Conservation (phyloP, 2,888 invertebrate genomes). For the Drosophila koepferae region DNA sequence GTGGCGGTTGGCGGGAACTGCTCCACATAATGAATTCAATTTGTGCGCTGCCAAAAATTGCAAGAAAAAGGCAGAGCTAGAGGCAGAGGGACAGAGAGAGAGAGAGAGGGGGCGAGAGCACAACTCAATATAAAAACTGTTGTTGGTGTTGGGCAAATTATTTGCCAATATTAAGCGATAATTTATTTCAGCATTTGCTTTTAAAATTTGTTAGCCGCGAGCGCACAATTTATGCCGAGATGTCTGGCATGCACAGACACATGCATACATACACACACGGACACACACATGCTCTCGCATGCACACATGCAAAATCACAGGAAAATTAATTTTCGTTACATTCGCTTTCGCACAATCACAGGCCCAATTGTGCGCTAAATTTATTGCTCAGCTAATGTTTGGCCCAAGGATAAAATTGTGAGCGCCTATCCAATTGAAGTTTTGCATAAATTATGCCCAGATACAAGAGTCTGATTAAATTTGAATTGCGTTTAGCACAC, state of each 20-base stretch:
- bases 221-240: constrained; percentile 65
- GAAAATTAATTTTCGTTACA: constrained; percentile 78
- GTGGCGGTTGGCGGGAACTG: constrained; percentile 14
- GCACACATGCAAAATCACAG: constrained; percentile 67
- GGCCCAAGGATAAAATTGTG: constrained; percentile 65
- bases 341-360: constrained; percentile 64
- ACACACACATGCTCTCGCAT: constrained; percentile 14
- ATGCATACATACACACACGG: not conserved
- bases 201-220: constrained; percentile 69
- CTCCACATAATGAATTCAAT: constrained; percentile 69
- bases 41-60: constrained; percentile 51
- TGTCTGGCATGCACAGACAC: constrained; percentile 3
- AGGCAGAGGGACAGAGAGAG: not conserved
- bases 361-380: constrained; percentile 74
- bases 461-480: constrained; percentile 57
- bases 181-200: constrained; percentile 73
- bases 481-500: constrained; percentile 46
- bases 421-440: constrained; percentile 36
- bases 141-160: constrained; percentile 55
- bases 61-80: constrained; percentile 33
- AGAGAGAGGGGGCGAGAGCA: not conserved
- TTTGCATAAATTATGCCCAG: constrained; percentile 65
- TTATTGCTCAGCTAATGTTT: constrained; percentile 75
- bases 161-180: constrained; percentile 77
- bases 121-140: constrained; percentile 27